Base-by-base conservation (phyloP, 2,797 vertebrate genomes). In the Coregonus sp. region DNA sequence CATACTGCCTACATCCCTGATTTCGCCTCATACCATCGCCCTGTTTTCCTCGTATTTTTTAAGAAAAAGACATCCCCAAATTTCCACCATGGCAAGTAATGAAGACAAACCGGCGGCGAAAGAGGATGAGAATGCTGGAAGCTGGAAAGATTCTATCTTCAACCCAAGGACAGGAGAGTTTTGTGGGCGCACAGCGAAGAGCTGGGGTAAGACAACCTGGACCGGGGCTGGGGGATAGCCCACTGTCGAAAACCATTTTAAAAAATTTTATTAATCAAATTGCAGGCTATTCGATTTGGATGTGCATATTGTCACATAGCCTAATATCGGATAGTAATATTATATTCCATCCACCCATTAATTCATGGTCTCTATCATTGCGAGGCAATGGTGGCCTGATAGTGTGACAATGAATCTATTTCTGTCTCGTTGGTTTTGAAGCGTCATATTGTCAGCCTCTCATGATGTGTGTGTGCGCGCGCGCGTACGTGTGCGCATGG, bases 121-220 rank as follows among this genome's bases (percentile, higher is more conserved):
- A 31, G 87, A 90, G 66, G 93, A 96, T 87, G 94, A 96, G 91
- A 82, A 76, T 56, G 73, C 89, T 88, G 92, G 95, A 76, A 94
- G 90, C 88, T 98, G 97, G 97, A 97, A 96, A 91, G 95, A 95
- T 87, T 96, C 95, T 90, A 78, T 98, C 88, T 98, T 96, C 92
- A 97, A 98, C 92, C 95, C 96, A 75, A 92, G 88, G 84, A 97
- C 92, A 85, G 94, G 96, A 78, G 94, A 96, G 93, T 85, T 98
- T 86, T 83, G 98, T 92, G 97, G 97, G 83, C 95, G 97, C 86
- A 97, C 96, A 56, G 96, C 95, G 89, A 95, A 93, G 89, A 98
- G 97, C 93, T 98, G 97, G 97, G 96, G 97, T 68, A 68, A 68
- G 66, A 16, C 12, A 66, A 15, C 66, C 15, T 33, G 14, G 25